Evolutionary conservation across 2,888 invertebrate species (phyloP), one percentile per base, ranked within the genome.

Genomic region (Silvanus unidentatus): DNA sequence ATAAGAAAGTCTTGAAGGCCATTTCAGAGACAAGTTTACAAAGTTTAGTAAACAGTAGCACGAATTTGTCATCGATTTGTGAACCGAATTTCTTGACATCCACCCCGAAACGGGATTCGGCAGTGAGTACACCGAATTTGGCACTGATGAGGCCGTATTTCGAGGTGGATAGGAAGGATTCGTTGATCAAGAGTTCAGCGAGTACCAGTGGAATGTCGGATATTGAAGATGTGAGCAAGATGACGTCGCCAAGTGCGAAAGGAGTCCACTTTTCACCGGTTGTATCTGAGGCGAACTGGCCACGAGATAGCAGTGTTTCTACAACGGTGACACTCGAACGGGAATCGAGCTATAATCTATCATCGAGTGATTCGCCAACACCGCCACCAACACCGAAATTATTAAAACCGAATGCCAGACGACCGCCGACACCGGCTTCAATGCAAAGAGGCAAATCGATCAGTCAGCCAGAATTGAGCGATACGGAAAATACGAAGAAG

Each of bases 251-350:
- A n/a, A 40, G 34, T 42, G 60, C 62, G 2, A 67, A 66, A 58
- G 86, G 85, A 40, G 88, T 88, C 16, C 86, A 86, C 60, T 88
- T 88, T 66, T 86, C 84, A 57, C 87, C 87, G 2, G 81, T 88
- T 41, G 86, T 88, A 10, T 82, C 85, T 39, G 86, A 88, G 71
- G 85, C 88, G 48, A 84, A 84, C 64, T 88, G 88, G 86, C 37
- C n/a, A 22, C 77, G 81, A 54, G 84, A 86, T 45, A 83, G 86
- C 40, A 63, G 57, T 45, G 54, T 59, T 8, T 63, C 64, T 1
- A 62, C 64, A 9, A 59, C 64, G 11, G 60, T 54, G 15, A 63
- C 64, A 5, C 64, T 60, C 1, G 68, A 70, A 40, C 53, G 65
- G 13, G 66, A 66, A 45, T 66, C 68, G 2, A 65, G 64, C 45